These are phyloP conservation scores for Dascillus cervinus DNA, from an alignment of 2,888 invertebrate species.

Conservation along the genomic window DNA sequence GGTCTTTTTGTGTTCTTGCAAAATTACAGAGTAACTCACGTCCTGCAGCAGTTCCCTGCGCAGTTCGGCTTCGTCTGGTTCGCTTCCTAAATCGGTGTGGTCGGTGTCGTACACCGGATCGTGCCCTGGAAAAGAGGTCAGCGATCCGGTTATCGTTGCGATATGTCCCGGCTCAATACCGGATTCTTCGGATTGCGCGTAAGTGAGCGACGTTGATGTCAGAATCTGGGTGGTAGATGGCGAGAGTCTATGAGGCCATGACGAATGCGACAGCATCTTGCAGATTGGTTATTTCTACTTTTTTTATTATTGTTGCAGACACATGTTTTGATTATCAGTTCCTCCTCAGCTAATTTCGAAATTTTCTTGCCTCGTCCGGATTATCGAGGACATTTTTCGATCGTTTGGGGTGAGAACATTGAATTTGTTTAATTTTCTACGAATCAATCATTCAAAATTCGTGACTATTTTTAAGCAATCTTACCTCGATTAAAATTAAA, in stretches of 20 bases:
- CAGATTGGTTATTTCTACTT: too few species aligned
- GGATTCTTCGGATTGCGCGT: slow-evolving; percentile 48
- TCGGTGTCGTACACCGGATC: slow-evolving; percentile 63
- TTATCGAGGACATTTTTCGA: slow-evolving; percentile 9
- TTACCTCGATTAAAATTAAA: too few species aligned
- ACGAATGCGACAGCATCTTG: slow-evolving; percentile 39
- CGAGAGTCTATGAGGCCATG: slow-evolving; percentile 42
- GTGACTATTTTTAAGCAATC: too few species aligned
- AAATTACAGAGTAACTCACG: too few species aligned
- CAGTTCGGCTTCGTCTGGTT: slow-evolving; percentile 70
- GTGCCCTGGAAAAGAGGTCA: slow-evolving; percentile 46
- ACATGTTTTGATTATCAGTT: neutral
- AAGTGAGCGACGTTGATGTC: slow-evolving; percentile 29
- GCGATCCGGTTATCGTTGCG: slow-evolving; percentile 66
- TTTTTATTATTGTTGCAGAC: too few species aligned
- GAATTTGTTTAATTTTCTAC: too few species aligned
- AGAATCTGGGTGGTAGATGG: slow-evolving; percentile 37
- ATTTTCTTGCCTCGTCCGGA: slow-evolving; percentile 12
- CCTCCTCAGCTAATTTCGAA: slow-evolving; percentile 12
- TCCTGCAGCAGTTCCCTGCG: slow-evolving; percentile 70
- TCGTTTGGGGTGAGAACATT: too few species aligned
- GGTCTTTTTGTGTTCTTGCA: too few species aligned
- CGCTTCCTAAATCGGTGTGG: slow-evolving; percentile 73
- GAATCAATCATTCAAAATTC: too few species aligned
- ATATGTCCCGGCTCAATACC: slow-evolving; percentile 58